Conservation (phyloP, 2,797 vertebrate genomes). For the Orestias chungarensis region DNA sequence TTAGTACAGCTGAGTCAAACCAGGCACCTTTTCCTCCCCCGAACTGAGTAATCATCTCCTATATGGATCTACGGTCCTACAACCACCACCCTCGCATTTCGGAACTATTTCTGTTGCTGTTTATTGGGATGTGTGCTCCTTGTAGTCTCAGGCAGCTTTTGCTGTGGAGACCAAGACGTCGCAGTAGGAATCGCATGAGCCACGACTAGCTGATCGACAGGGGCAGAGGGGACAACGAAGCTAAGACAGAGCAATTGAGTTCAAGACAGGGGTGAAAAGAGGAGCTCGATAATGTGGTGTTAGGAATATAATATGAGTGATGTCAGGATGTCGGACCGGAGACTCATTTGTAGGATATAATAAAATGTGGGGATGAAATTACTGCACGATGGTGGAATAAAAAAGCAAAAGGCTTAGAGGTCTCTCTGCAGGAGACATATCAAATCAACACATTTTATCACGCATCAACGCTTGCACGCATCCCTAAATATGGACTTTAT, state of each 20-base stretch:
- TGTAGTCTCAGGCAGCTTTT: constrained; percentile 19
- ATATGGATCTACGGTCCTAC: constrained; percentile 13
- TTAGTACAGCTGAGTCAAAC: constrained; percentile 24
- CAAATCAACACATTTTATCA: constrained; percentile 25
- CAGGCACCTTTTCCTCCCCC: constrained; percentile 2
- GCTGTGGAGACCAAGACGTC: constrained; percentile 13
- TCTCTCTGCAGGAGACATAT: constrained; percentile 13
- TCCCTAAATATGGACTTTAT: constrained; percentile 17
- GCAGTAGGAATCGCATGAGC: constrained; percentile 41
- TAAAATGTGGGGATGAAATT: constrained; percentile 57
- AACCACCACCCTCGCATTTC: neutral
- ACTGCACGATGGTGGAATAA: constrained; percentile 45
- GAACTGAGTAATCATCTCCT: constrained; percentile 8
- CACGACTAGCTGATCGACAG: constrained; percentile 48
- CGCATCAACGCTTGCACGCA: neutral
- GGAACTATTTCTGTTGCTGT: constrained; percentile 74
- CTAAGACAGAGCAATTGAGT: constrained; percentile 36
- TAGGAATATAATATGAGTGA: constrained; percentile 66
- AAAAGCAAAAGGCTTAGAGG: constrained; percentile 33
- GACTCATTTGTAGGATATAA: constrained; percentile 32
- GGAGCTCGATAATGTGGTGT: constrained; percentile 60
- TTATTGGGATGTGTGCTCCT: constrained; percentile 69
- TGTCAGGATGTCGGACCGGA: constrained; percentile 59
- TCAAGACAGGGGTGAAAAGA: constrained; percentile 52
- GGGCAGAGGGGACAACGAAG: constrained; percentile 36